phyloP scores from a whole-genome alignment of 2,113 vertebrate genomes.

The Petromus typicus region DNA sequence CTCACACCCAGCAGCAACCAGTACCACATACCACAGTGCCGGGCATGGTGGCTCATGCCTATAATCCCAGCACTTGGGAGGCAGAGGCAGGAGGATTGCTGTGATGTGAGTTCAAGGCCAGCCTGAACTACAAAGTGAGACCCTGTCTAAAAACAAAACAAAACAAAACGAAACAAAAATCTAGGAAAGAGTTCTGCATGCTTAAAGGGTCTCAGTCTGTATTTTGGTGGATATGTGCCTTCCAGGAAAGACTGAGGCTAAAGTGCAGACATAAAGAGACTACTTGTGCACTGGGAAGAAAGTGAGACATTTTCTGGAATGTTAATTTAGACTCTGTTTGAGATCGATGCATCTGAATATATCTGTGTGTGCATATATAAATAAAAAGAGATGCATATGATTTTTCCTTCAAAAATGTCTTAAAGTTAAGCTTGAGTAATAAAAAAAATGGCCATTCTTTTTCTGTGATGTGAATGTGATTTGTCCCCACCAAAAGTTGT shows the following conservation, averaged over 20 bases:
- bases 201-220: not conserved
- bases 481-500: not conserved
- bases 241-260: not conserved
- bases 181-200: not conserved
- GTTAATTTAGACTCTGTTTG: not conserved
- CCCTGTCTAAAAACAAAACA: too few species aligned
- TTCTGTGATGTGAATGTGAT: not conserved
- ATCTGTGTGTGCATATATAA: not conserved
- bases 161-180: too few species aligned
- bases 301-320: not conserved
- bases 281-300: not conserved
- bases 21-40: too few species aligned
- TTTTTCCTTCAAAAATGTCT: conserved; percentile 17
- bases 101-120: too few species aligned
- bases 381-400: not conserved
- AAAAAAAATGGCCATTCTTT: not conserved
- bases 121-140: too few species aligned
- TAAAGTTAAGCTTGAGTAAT: not conserved
- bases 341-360: not conserved
- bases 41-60: too few species aligned
- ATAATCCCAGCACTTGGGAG: too few species aligned
- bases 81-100: too few species aligned
- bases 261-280: not conserved
- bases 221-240: not conserved
- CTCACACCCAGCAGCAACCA: too few species aligned